These are phyloP conservation scores for Drosophila baimaii DNA, from an alignment of 1,140 invertebrate genomes.

Conservation along the genomic window DNA sequence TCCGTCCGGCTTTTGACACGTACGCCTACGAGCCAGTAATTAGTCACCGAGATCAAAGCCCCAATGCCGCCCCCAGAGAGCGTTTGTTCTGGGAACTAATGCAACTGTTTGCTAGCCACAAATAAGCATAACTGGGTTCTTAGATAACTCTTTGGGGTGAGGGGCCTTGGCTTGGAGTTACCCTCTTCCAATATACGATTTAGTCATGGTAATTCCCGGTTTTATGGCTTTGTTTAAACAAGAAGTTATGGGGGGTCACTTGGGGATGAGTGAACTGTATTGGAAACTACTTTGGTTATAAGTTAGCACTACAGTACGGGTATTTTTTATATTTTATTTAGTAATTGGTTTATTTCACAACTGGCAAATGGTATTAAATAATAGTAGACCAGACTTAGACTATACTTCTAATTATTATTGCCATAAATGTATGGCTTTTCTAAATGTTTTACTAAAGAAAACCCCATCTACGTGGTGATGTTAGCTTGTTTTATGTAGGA, in stretches of 20 bases:
- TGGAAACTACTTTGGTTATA: not conserved
- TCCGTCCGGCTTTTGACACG: constrained; percentile 42
- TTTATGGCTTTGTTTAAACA: constrained; percentile 2
- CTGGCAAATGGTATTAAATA: no score
- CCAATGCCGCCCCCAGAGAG: constrained; percentile 8
- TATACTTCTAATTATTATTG: no score
- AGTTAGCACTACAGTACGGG: not conserved
- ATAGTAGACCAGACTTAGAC: no score
- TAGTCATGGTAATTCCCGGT: not conserved
- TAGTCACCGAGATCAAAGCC: constrained; percentile 48
- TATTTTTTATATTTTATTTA: not conserved
- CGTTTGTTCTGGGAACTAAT: constrained; percentile 39
- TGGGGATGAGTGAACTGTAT: not conserved
- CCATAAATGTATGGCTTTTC: no score
- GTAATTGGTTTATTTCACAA: no score
- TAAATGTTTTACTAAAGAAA: no score
- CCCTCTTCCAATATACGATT: not conserved
- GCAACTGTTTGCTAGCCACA: constrained; percentile 39
- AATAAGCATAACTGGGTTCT: constrained; percentile 44
- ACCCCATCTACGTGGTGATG: no score
- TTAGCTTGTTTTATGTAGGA: no score
- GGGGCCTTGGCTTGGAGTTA: not conserved
- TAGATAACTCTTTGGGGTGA: constrained; percentile 5
- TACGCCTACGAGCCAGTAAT: constrained; percentile 38
- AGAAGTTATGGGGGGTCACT: not conserved